Conservation (phyloP, 2,113 vertebrate species). For the Pipa parva region DNA sequence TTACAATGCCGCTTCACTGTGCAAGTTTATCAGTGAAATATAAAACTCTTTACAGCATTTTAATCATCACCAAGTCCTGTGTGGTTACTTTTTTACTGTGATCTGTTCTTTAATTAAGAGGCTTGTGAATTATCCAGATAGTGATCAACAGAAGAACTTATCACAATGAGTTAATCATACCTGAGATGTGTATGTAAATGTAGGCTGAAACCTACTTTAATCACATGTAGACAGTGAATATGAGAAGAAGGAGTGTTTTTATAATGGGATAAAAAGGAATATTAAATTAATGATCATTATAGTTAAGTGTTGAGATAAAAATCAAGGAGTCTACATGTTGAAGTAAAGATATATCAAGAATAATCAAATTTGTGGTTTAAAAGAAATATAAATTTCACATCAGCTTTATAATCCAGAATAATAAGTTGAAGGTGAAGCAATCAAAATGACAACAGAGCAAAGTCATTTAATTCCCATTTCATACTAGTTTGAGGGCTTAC, state of each 20-base stretch:
- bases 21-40: conserved; percentile 29
- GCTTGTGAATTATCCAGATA: conserved; percentile 25
- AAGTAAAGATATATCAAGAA: background rate
- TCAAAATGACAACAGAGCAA: too few relatives aligned
- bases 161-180: conserved; percentile 33
- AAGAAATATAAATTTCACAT: too few relatives aligned
- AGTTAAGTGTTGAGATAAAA: conserved; percentile 35
- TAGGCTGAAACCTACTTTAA: conserved; percentile 16
- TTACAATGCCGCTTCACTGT: conserved; percentile 12
- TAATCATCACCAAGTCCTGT: conserved; percentile 13
- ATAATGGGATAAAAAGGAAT: conserved; percentile 38
- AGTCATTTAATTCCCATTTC: too few relatives aligned
- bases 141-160: conserved; percentile 23
- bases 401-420: too few relatives aligned
- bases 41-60: conserved; percentile 19
- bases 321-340: conserved; percentile 3
- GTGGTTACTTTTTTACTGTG: background rate
- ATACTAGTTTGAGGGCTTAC: too few relatives aligned
- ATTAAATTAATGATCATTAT: conserved; percentile 42
- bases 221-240: conserved; percentile 25
- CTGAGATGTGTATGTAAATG: conserved; percentile 31
- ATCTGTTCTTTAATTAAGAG: conserved; percentile 28
- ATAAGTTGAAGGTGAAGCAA: too few relatives aligned
- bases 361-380: background rate
- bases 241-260: conserved; percentile 18